Evolutionary conservation across 2,888 invertebrate species (phyloP).

Genomic region (Heliconius sara): DNA sequence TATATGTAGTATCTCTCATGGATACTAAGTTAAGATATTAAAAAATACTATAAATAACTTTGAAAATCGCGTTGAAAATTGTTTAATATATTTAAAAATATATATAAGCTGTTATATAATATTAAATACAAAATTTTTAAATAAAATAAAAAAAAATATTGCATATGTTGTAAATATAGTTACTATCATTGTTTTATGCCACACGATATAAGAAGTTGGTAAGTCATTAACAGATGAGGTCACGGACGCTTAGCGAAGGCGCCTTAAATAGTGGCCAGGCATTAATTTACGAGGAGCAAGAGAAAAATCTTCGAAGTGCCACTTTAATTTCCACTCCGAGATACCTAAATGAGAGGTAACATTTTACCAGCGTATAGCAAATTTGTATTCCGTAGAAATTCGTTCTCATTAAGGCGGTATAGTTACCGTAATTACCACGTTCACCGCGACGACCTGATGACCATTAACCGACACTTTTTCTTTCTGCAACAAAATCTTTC

Average conservation of each 20-base stretch:
- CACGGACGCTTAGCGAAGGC: slow-evolving; percentile 22
- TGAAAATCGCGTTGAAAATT: neutral
- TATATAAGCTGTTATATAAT: no score
- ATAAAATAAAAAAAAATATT: neutral
- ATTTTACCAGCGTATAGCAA: slow-evolving; percentile 47
- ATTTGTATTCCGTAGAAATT: slow-evolving; percentile 50
- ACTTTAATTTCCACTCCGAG: slow-evolving; percentile 46
- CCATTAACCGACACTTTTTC: slow-evolving; percentile 42
- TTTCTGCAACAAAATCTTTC: slow-evolving; percentile 34
- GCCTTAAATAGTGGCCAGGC: slow-evolving; percentile 34
- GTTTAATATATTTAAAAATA: neutral
- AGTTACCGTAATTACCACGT: slow-evolving; percentile 46
- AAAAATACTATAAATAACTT: neutral
- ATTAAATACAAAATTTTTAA: no score
- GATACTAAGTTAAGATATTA: neutral
- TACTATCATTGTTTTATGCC: neutral
- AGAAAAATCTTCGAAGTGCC: slow-evolving; percentile 45
- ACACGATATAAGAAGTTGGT: neutral
- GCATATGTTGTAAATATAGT: neutral
- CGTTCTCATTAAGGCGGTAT: slow-evolving; percentile 46
- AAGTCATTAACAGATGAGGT: slow-evolving; percentile 7
- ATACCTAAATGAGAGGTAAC: slow-evolving; percentile 50
- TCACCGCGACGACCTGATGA: slow-evolving; percentile 40
- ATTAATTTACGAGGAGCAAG: slow-evolving; percentile 47
- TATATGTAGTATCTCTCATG: slow-evolving; percentile 4